Conservation (phyloP, 2,113 vertebrate genomes). For the Pygoscelis antarcticus region DNA sequence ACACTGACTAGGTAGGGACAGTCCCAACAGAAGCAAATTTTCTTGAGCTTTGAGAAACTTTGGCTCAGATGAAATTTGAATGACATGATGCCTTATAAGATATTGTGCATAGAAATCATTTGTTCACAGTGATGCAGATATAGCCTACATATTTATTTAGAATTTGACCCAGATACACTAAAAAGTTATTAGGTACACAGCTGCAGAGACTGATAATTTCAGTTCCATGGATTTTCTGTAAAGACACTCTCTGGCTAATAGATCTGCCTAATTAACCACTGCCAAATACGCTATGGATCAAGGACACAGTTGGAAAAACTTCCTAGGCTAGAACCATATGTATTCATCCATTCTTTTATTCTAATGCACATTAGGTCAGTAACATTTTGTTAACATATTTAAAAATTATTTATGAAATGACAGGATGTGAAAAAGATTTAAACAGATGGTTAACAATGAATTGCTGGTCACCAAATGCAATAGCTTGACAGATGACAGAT, state of each 20-base stretch:
- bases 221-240: neutral
- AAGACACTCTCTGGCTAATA: neutral
- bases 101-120: neutral
- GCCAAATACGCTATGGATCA: neutral
- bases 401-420: neutral
- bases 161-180: neutral
- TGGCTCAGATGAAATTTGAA: neutral
- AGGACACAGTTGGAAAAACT: neutral
- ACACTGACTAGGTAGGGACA: neutral
- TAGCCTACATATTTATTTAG: neutral
- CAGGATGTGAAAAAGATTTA: neutral
- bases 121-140: neutral
- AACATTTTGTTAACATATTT: neutral
- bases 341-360: neutral
- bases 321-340: neutral
- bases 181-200: neutral
- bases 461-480: neutral
- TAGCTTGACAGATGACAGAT: slow-evolving; percentile 14
- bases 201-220: neutral
- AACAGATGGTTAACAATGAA: slow-evolving; percentile 20
- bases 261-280: neutral
- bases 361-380: neutral
- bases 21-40: neutral
- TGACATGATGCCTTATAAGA: neutral
- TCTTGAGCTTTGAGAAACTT: neutral